Conservation (phyloP, 2,888 invertebrate species). For the Coenonympha glycerion region DNA sequence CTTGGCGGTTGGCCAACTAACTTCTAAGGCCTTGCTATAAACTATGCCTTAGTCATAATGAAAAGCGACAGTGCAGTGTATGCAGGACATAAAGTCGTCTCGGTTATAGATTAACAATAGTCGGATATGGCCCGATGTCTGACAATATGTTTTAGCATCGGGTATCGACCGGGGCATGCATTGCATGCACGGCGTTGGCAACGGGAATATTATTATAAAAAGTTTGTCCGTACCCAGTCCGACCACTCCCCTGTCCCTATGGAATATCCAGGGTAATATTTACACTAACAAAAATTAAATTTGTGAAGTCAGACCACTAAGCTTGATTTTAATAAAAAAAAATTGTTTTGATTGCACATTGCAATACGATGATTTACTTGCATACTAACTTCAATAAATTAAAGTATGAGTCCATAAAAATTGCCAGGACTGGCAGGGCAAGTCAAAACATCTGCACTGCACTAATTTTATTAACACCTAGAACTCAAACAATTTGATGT, state of each 20-base stretch:
- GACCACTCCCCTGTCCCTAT: slow-evolving; percentile 5
- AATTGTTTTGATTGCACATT: too few relatives aligned
- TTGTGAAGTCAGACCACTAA: slow-evolving; percentile 1
- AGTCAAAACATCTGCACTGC: too few relatives aligned
- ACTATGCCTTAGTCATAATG: slow-evolving; percentile 14
- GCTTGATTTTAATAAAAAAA: neutral
- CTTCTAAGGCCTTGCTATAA: neutral
- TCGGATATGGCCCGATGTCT: slow-evolving; percentile 21
- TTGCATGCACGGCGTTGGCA: slow-evolving; percentile 32
- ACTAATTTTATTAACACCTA: too few relatives aligned
- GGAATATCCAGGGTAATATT: neutral
- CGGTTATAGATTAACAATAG: slow-evolving; percentile 30
- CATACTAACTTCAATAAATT: too few relatives aligned
- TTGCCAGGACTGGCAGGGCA: too few relatives aligned
- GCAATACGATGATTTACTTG: too few relatives aligned
- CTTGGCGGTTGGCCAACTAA: neutral
- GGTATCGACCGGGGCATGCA: neutral
- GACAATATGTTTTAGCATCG: neutral
- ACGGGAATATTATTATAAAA: slow-evolving; percentile 4
- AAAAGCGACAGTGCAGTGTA: slow-evolving; percentile 19
- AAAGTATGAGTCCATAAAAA: too few relatives aligned
- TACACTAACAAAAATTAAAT: neutral
- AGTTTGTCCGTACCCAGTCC: slow-evolving; percentile 2
- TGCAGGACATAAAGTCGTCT: slow-evolving; percentile 21
- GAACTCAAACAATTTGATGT: too few relatives aligned